Percentiles rank a stretch among this genome's conserved stretches.
Conservation (phyloP, 53 echinoderm and acorn worm species). For the Echinarachnius parma region DNA sequence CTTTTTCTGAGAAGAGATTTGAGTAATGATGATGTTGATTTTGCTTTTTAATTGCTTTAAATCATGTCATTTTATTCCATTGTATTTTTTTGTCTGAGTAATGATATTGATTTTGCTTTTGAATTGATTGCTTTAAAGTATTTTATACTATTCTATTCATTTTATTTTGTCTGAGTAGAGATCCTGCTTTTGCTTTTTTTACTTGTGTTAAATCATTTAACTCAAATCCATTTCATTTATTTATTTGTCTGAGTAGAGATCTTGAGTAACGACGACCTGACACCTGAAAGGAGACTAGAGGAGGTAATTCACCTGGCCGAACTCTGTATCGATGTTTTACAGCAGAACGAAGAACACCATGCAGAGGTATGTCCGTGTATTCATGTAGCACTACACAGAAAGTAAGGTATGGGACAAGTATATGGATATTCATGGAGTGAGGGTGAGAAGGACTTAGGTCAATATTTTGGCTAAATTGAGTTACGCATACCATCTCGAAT, state of each 20-base stretch:
- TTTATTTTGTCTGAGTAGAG: too few relatives aligned
- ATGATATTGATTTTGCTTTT: too few relatives aligned
- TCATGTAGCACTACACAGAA: neutral
- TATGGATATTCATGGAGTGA: neutral
- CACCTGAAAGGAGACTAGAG: conserved; percentile 90
- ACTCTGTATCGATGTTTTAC: conserved; percentile 95
- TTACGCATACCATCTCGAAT: too few relatives aligned
- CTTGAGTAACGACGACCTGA: conserved; percentile 80
- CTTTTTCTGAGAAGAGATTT: too few relatives aligned
- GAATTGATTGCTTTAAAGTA: too few relatives aligned
- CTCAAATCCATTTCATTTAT: neutral
- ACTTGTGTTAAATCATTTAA: neutral
- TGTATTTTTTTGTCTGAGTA: too few relatives aligned
- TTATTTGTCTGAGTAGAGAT: conserved; percentile 51
- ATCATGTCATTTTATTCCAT: too few relatives aligned
- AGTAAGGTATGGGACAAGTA: neutral
- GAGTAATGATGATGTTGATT: too few relatives aligned
- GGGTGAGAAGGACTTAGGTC: too few relatives aligned
- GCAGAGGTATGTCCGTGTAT: conserved; percentile 92
- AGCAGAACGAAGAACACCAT: conserved; percentile 99
- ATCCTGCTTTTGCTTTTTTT: neutral
- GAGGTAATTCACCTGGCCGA: conserved; percentile 97
- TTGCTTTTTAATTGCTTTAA: too few relatives aligned
- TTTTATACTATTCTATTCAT: too few relatives aligned
- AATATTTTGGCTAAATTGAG: too few relatives aligned